A percentile compares a stretch with the other conserved stretches of the same genome.
Conservation (phyloP, 2,797 vertebrate species). For the Helicolenus hilgendorfi region DNA sequence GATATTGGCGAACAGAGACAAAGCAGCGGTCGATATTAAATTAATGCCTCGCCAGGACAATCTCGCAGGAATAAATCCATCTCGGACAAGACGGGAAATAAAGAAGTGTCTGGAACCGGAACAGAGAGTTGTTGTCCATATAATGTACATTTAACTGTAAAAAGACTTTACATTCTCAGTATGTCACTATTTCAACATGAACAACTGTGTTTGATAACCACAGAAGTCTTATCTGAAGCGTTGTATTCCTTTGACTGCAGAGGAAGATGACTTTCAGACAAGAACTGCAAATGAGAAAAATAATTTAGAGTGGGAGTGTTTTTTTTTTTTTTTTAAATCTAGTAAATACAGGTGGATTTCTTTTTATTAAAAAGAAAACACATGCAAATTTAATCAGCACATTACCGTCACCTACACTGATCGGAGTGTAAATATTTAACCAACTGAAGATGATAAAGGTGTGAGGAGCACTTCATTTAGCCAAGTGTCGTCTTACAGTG, state of each 20-base stretch:
- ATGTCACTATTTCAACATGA: not conserved
- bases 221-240: not conserved
- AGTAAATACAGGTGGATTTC: not conserved
- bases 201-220: not conserved
- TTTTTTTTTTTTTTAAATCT: not conserved
- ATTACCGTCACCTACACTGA: conserved; percentile 17
- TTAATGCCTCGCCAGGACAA: conserved; percentile 64
- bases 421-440: conserved; percentile 51
- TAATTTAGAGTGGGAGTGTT: conserved; percentile 10
- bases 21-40: conserved; percentile 76
- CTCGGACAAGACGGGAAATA: conserved; percentile 53
- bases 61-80: conserved; percentile 74
- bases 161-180: not conserved
- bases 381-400: conserved; percentile 35
- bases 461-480: conserved; percentile 30
- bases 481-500: not conserved
- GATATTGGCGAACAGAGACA: conserved; percentile 74
- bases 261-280: not conserved
- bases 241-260: no score
- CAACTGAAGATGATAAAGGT: conserved; percentile 30
- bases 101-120: conserved; percentile 32
- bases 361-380: not conserved
- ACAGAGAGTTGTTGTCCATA: not conserved
- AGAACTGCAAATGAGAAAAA: not conserved
- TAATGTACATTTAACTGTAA: conserved; percentile 12